A percentile compares a stretch with the other conserved stretches of the same genome.
Evolutionary conservation across 1,140 invertebrate genomes (phyloP).

Genomic region (Paralvinella palmiformis): DNA sequence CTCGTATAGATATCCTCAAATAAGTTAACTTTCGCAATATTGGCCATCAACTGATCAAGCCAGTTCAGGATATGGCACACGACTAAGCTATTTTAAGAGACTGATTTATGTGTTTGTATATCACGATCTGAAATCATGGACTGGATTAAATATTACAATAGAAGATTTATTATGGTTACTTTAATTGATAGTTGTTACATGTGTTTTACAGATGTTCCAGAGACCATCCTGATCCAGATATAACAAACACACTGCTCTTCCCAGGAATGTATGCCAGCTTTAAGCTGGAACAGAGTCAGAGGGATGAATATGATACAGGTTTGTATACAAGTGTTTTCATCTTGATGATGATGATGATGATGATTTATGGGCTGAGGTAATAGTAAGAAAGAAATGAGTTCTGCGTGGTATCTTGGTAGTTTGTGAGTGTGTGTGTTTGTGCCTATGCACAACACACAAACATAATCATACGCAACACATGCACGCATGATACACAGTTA

Average conservation of each 20-base stretch:
- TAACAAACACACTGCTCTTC: conserved; percentile 67
- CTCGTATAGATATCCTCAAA: too few species aligned
- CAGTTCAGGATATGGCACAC: neutral
- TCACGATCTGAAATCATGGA: too few species aligned
- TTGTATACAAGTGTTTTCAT: neutral
- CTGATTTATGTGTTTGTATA: too few species aligned
- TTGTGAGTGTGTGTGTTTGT: too few species aligned
- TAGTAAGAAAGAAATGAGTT: too few species aligned
- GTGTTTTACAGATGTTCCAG: conserved; percentile 53
- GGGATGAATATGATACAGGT: conserved; percentile 70
- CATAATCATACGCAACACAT: neutral
- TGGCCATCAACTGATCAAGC: neutral
- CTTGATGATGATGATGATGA: neutral
- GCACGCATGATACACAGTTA: too few species aligned
- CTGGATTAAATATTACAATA: neutral
- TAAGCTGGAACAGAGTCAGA: conserved; percentile 63
- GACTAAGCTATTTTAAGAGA: neutral
- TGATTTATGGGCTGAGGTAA: too few species aligned
- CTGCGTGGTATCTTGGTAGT: too few species aligned
- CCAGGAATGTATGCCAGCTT: conserved; percentile 80
- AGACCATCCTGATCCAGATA: conserved; percentile 67
- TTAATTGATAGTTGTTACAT: neutral
- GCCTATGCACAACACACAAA: too few species aligned
- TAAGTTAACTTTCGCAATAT: too few species aligned
- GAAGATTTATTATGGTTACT: neutral